Conservation (phyloP, 2,797 vertebrate species). For the Graptemys geographica region DNA sequence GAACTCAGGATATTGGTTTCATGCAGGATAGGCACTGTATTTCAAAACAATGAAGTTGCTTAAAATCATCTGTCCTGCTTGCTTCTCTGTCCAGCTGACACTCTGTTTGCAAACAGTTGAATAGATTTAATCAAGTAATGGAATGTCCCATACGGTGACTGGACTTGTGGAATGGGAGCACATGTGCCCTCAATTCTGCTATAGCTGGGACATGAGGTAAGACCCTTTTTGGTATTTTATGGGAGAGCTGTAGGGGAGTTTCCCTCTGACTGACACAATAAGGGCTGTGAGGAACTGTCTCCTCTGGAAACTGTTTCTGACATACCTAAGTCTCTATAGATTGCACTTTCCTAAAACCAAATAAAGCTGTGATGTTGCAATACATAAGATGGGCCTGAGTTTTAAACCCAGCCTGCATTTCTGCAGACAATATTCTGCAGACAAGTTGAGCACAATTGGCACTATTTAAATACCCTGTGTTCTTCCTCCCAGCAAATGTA, state of each 20-base stretch:
- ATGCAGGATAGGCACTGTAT: not conserved
- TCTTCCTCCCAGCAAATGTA: not conserved
- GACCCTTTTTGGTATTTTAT: not conserved
- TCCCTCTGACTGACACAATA: not conserved
- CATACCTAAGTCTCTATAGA: not conserved
- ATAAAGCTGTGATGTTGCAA: not conserved
- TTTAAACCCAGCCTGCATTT: conserved; percentile 11
- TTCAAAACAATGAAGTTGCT: not conserved
- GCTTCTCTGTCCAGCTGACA: not conserved
- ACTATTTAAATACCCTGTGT: not conserved
- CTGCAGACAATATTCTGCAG: not conserved
- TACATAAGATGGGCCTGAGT: not conserved
- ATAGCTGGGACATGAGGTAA: not conserved
- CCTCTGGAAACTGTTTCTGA: not conserved
- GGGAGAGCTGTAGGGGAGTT: not conserved
- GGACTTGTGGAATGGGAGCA: not conserved
- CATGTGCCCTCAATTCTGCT: not conserved
- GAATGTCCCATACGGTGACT: not conserved
- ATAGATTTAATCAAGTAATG: not conserved
- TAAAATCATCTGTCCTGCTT: not conserved
- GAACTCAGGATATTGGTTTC: not conserved
- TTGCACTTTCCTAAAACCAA: not conserved
- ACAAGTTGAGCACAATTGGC: not conserved
- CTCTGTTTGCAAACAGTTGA: not conserved
- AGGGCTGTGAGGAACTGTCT: not conserved